Evolutionary conservation across 2,113 vertebrate species (phyloP), one percentile per base, ranked within the genome.

Genomic region (Alethe castanea): DNA sequence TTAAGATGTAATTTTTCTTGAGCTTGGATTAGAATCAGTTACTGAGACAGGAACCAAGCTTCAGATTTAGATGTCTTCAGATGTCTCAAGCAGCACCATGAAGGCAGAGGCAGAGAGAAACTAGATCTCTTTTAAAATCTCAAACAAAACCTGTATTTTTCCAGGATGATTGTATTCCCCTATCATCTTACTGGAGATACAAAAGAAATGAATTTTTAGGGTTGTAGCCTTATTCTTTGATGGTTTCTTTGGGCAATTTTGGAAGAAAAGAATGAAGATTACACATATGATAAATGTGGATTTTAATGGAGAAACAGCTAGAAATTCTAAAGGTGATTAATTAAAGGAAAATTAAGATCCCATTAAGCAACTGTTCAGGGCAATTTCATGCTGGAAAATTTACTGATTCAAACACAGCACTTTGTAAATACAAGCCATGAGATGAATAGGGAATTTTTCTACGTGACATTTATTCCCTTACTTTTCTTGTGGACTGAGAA

Each of bases 291-390:
- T 95, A 86, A 96, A 96, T 95, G 95, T 81, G 81, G 52, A 86
- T 93, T 94, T 94, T 97, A 97, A 97, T 95, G 93, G 85, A 72
- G 91, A 91, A 96, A 91, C 91, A 76, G 95, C 90, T 93, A 97
- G 95, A 97, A 97, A 97, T 97, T 96, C 94, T 96, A 90, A 93
- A 94, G 88, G 94, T 96, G 96, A 98, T 97, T 97, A 96, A 97
- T 97, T 98, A 96, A 97, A 95, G 91, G 86, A 95, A 97, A 97
- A 97, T 96, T 96, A 97, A 97, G 92, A 86, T 89, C 71, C 96
- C 95, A 95, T 98, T 98, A 98, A 97, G 90, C 97, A 98, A 98
- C 97, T 97, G 95, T 98, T 97, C 92, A 38, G 94, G 92, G 92
- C 87, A 97, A 97, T 97, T 97, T 97, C 86, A 95, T 93, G 73